Evolutionary conservation across 2,888 invertebrate genomes (phyloP), one percentile per base, ranked within the genome.

Genomic region (Drosophila ezoana): DNA sequence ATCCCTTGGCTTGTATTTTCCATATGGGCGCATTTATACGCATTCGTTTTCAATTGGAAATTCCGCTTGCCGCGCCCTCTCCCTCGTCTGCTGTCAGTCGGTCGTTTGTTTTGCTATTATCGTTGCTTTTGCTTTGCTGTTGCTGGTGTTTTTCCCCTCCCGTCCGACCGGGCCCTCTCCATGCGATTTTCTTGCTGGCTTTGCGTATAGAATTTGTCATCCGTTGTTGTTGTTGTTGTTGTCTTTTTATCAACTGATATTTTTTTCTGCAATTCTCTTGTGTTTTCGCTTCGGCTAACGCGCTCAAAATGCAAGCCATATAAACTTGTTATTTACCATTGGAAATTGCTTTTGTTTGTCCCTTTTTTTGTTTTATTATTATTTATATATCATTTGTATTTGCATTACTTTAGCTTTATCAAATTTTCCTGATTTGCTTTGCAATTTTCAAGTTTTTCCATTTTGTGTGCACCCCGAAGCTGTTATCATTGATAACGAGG

Each of bases 21-120:
- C 89, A 88, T 88, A 88, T 87, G 86, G 89, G 87, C 78, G 72
- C 81, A 87, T 87, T 85, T 82, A 85, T 87, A 84, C 77, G 85
- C 83, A 87, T 84, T 84, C 83, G 68, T 78, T 87, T 87, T 86
- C 84, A 87, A 87, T 85, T 85, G 86, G 80, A 85, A 81, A 77
- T 74, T 76, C 58, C 61, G 66, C 70, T 63, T 63, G 63, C 54
- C 54, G 53, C 53, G 11, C 14, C 41, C 16, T 37, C 38, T 20
- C 52, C 37, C 40, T n/a, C 44, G 8, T 48, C 14, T 9, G n/a
- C 32, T 66, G 48, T 45, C 66, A 54, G 60, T 61, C 41, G 60
- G 56, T 64, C 77, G 77, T 70, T 83, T 77, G 79, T 82, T 75
- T 76, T 79, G 71, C 79, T 79, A 76, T 85, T 79, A 76, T 76